Base-by-base conservation (phyloP, 2,888 invertebrate species). In the Adelphocoris suturalis region DNA sequence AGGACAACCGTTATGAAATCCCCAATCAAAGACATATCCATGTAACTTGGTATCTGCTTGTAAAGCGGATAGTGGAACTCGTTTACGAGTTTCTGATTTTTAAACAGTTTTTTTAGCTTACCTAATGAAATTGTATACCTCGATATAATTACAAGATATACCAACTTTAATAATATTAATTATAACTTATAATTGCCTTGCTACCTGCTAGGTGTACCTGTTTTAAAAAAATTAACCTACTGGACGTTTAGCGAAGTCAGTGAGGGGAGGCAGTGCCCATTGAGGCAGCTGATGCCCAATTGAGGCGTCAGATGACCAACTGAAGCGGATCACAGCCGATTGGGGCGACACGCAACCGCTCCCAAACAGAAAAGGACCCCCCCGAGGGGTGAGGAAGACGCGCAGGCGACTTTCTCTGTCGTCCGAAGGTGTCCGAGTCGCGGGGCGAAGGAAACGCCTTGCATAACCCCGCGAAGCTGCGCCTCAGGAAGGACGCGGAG, bases 371-470 rank as follows among this genome's bases (percentile, higher is more conserved):
- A 68, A 68, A 23, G 27, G 27, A 23, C 61, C n/a, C 19, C 61
- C 68, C 23, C 23, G 11, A 16, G 14, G 57, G 57, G n/a, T 14
- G 27, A 23, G 23, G 68, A 68, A 68, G 68, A 78, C 78, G 78
- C 0, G 5, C 78, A 9, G 78, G 46, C 37, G 37, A 78, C 78
- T 78, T 78, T 78, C 78, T 78, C 78, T 47, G 47, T 47, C 46
- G 47, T 46, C 37, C 78, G 78, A 46, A 78, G 47, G 78, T 78
- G 78, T 78, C 46, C 78, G 78, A 46, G 28, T 78, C 14, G 37
- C 14, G 78, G 37, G 37, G 16, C n/a, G 37, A 78, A 46, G 37
- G 37, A 47, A 78, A 75, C 13, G 16, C 46, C 78, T 78, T 78
- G 78, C 78, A 19, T 78, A 78, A 78, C 47, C 16, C 76, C 27